These are phyloP conservation scores for Amia ocellicauda DNA, from an alignment of 2,113 vertebrate genomes.

Conservation along the genomic window DNA sequence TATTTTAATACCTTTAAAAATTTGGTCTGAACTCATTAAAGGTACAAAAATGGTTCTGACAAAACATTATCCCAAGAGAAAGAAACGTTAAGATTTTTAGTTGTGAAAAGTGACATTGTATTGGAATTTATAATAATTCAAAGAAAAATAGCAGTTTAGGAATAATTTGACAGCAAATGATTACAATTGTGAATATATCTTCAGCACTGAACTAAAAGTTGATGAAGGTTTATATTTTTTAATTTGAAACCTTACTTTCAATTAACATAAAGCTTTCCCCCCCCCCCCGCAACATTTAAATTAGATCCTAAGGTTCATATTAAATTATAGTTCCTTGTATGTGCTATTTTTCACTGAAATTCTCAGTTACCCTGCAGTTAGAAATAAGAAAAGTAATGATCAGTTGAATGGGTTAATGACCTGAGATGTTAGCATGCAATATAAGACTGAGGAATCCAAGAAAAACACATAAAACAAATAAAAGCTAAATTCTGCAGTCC, in stretches of 20 bases:
- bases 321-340: slow-evolving; percentile 9
- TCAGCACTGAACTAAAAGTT: neutral
- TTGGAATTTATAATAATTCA: slow-evolving; percentile 11
- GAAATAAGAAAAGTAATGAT: neutral
- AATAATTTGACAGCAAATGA: neutral
- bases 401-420: slow-evolving; percentile 19
- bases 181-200: neutral
- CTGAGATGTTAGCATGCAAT: slow-evolving; percentile 32
- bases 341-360: slow-evolving; percentile 31
- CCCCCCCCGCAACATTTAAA: too few relatives aligned
- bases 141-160: slow-evolving; percentile 15
- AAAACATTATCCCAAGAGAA: slow-evolving; percentile 1
- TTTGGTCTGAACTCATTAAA: too few relatives aligned
- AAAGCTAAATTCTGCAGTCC: neutral
- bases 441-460: slow-evolving; percentile 36
- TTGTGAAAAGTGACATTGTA: too few relatives aligned
- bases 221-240: neutral
- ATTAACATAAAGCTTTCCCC: neutral
- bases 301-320: neutral
- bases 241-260: neutral
- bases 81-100: too few relatives aligned
- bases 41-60: slow-evolving; percentile 16
- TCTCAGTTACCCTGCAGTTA: slow-evolving; percentile 2
- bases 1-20: too few relatives aligned
- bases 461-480: slow-evolving; percentile 6